Evolutionary conservation across 2,888 invertebrate genomes (phyloP), one percentile per base, ranked within the genome.

Genomic region (Orthosia incerta): DNA sequence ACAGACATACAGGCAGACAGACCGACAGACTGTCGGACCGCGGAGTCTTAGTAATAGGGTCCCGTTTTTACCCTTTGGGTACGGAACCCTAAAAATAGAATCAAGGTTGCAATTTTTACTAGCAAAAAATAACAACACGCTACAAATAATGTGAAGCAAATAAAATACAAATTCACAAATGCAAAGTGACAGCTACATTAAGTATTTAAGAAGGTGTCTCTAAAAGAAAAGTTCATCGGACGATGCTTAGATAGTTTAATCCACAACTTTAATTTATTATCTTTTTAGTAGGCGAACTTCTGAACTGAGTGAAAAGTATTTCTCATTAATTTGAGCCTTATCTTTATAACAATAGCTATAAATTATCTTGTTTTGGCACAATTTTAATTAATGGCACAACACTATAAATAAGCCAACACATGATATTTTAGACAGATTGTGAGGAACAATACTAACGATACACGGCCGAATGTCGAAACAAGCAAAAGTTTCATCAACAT

Each of bases 191-290:
- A 69, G 53, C 48, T 39, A 4, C 18, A 50, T 53, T 67, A 31
- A 20, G 16, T 57, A 68, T 74, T 46, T 11, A 59, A 26, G 11
- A 39, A 69, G 55, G 20, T 16, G 9, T 55, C 18, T 57, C 3
- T 31, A 56, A 53, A 55, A 65, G 26, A 60, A 76, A 79, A 76
- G 56, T 80, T 80, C 12, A 20, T 71, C n/a, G 45, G 15, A 53
- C 45, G 45, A 20, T 23, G 50, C 63, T 78, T 63, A 50, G 23
- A 81, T 57, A 71, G 46, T 64, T 75, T 69, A 75, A 76, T 80
- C 63, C 64, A 48, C 16, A 55, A 31, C 16, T 61, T 62, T 45
- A 68, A 80, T 80, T 80, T 59, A 74, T 74, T 80, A 56, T 74
- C 20, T 57, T 77, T 67, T 62, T 50, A 4, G 15, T 39, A 53